Conservation (phyloP, 2,888 invertebrate genomes). For the Zaprionus lineosus region DNA sequence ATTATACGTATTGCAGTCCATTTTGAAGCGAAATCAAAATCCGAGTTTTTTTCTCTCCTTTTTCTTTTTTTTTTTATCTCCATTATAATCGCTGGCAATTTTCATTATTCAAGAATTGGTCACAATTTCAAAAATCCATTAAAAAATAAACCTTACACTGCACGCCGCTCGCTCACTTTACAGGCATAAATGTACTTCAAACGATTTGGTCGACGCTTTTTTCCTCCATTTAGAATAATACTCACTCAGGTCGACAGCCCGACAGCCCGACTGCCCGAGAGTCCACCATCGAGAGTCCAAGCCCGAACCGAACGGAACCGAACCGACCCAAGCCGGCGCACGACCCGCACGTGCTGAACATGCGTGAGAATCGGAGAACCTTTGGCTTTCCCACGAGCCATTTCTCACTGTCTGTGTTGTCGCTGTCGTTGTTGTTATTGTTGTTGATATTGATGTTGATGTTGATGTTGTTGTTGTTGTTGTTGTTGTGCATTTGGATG, state of each 20-base stretch:
- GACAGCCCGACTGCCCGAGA: too few species aligned
- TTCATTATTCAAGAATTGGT: constrained; percentile 68
- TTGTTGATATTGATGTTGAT: too few species aligned
- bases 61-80: not conserved
- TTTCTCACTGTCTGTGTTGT: constrained; percentile 53
- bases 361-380: constrained; percentile 82
- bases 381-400: constrained; percentile 81
- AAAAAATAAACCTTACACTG: constrained; percentile 22
- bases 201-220: constrained; percentile 56
- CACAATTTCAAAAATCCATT: constrained; percentile 47
- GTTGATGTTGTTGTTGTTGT: too few species aligned
- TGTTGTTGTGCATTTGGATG: too few species aligned
- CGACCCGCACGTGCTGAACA: constrained; percentile 81
- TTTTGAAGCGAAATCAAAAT: constrained; percentile 18
- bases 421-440: too few species aligned
- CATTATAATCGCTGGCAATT: constrained; percentile 48
- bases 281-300: too few species aligned
- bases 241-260: too few species aligned
- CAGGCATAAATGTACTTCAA: constrained; percentile 73
- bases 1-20: constrained; percentile 26
- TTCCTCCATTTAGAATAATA: too few species aligned
- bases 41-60: not conserved
- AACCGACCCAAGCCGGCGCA: constrained; percentile 46
- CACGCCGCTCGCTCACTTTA: constrained; percentile 38
- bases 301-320: not conserved